Percentiles rank a stretch among this genome's conserved stretches.
phyloP scores from a whole-genome alignment of 2,113 vertebrate genomes.

The Caloenas nicobarica region DNA sequence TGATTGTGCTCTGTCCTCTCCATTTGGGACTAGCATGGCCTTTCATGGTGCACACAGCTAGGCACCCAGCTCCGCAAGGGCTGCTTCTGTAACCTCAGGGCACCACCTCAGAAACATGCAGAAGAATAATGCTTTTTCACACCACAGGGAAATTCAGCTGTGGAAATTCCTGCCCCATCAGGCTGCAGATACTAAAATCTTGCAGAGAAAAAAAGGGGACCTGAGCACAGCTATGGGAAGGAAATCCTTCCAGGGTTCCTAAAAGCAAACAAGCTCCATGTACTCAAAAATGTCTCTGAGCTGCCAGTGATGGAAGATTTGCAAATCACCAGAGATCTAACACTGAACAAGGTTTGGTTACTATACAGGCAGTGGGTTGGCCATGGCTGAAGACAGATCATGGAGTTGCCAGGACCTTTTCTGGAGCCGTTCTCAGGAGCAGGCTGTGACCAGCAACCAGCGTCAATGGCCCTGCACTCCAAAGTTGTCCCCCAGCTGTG shows the following conservation, averaged over 20 bases:
- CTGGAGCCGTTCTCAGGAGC: neutral
- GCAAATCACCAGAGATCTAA: neutral
- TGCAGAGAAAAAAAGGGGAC: neutral
- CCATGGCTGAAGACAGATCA: neutral
- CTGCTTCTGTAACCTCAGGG: neutral
- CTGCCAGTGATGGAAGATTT: neutral
- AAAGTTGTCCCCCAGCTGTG: neutral
- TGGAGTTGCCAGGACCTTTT: neutral
- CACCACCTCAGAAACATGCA: neutral
- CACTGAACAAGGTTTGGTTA: neutral
- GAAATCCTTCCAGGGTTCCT: neutral
- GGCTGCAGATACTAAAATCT: neutral
- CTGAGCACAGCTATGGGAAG: neutral
- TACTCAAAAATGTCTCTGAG: neutral
- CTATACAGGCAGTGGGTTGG: neutral
- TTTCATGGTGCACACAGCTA: neutral
- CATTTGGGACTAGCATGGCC: neutral
- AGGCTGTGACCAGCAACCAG: neutral
- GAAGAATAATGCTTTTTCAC: neutral
- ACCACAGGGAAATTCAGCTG: neutral
- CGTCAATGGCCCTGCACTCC: neutral
- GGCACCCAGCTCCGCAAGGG: neutral
- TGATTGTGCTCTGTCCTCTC: neutral
- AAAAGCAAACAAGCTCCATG: neutral
- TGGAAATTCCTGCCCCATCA: neutral